Base-by-base conservation (phyloP, 2,113 vertebrate species). In the Campylorhamphus procurvoides region DNA sequence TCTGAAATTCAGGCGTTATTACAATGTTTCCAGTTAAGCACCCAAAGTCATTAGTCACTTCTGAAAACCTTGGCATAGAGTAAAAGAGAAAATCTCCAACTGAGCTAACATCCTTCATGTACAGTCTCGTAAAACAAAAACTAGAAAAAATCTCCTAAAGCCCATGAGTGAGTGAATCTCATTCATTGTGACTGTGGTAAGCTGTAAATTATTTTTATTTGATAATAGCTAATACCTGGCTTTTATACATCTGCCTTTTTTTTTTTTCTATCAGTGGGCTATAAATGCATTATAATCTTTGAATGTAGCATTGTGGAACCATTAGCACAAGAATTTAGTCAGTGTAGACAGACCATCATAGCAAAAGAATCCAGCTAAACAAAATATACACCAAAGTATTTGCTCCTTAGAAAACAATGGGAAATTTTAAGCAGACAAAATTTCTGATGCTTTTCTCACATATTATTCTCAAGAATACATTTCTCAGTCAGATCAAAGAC, bases 41-140 rank as follows among this genome's bases (percentile, higher is more conserved):
- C 96, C 90, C 94, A 93, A 96, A 96, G 87, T 94, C 93, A 86
- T 96, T 96, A 97, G 95, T 96, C 96, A 97, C 95, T 97, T 97
- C 78, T 96, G 93, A 97, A 96, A 96, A 97, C 56, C 82, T 95
- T 97, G 96, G 96, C 96, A 90, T 40, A 59, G 12, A 86, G 79
- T 90, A 89, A 96, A 95, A 96, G 72, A 95, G 80, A 96, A 96
- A 95, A 94, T 88, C 90, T 96, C 95, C 96, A 94, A 94, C 94
- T 74, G 94, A 96, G 87, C 72, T 96, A 92, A 95, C 79, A 85
- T 93, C 87, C 68, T 95, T 97, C 90, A 74, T 95, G 90, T 77
- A 90, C 69, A 95, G 85, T 80, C 93, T 94, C 6, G 1, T 96
- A 93, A 96, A 97, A 96, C 67, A 95, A 96, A 96, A 94, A 59